phyloP scores from a whole-genome alignment of 2,113 vertebrate species.

The Cebus imitator region DNA sequence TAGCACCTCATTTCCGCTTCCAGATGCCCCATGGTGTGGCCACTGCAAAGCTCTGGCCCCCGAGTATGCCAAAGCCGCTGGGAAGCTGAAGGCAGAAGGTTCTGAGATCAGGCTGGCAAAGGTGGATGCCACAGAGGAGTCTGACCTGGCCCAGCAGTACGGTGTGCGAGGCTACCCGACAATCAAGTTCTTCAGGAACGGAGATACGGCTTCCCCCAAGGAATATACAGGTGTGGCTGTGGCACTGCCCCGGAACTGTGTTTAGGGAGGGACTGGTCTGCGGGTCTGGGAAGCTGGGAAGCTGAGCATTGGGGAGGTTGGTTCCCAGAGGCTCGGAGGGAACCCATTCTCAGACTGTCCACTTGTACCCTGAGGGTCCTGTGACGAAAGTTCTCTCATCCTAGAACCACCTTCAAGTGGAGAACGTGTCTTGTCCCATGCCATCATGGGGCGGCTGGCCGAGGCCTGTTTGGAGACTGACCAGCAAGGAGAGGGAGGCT shows the following conservation, averaged over 20 bases:
- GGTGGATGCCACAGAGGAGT: conserved; percentile 97
- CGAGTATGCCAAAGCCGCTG: conserved; percentile 95
- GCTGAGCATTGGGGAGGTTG: background rate
- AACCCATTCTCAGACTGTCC: background rate
- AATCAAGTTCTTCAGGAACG: conserved; percentile 98
- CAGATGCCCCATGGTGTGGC: conserved; percentile 98
- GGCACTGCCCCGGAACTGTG: background rate
- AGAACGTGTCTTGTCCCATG: background rate
- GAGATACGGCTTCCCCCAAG: conserved; percentile 90
- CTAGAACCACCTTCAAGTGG: background rate
- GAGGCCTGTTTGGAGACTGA: background rate
- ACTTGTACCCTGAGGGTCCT: too few relatives aligned
- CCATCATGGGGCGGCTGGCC: background rate
- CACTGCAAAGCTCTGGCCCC: conserved; percentile 98
- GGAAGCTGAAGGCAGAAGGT: conserved; percentile 90
- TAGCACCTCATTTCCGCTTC: background rate
- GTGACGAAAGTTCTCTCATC: background rate
- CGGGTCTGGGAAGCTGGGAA: background rate
- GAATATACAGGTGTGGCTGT: conserved; percentile 92
- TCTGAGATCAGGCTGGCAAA: conserved; percentile 93
- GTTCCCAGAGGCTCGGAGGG: too few relatives aligned
- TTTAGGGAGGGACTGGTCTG: background rate
- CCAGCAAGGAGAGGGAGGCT: background rate
- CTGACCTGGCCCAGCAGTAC: conserved; percentile 94
- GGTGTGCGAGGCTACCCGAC: conserved; percentile 96